Conservation (phyloP, 2,113 vertebrate species). For the Podarcis cretensis region DNA sequence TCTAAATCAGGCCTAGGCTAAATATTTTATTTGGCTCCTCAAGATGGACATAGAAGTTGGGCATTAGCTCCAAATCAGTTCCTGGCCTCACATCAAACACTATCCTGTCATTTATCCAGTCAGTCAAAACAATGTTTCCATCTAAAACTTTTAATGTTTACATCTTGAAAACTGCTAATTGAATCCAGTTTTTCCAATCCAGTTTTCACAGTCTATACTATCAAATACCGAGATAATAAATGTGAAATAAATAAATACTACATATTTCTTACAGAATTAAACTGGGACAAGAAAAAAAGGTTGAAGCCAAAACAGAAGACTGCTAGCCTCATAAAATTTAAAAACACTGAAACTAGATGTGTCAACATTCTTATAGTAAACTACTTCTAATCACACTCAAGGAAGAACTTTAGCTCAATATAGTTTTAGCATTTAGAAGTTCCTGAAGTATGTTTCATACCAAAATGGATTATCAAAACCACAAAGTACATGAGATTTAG, state of each 20-base stretch:
- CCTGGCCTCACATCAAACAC: slow-evolving; percentile 86
- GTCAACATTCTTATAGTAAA: slow-evolving; percentile 58
- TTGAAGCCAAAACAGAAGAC: slow-evolving; percentile 68
- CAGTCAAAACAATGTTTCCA: slow-evolving; percentile 89
- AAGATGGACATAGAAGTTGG: slow-evolving; percentile 75
- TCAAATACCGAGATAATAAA: slow-evolving; percentile 73
- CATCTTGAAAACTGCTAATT: slow-evolving; percentile 83
- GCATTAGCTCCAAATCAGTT: slow-evolving; percentile 82
- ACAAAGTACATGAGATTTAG: slow-evolving; percentile 50
- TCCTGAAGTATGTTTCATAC: slow-evolving; percentile 70
- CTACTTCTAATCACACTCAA: slow-evolving; percentile 46
- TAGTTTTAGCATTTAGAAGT: slow-evolving; percentile 61
- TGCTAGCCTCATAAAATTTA: slow-evolving; percentile 61
- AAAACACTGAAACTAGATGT: slow-evolving; percentile 62
- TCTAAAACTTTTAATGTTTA: slow-evolving; percentile 84
- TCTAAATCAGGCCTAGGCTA: slow-evolving; percentile 81
- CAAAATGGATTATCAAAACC: slow-evolving; percentile 65
- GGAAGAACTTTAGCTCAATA: slow-evolving; percentile 66
- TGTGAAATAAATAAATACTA: slow-evolving; percentile 58
- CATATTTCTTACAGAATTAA: slow-evolving; percentile 58
- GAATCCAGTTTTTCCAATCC: slow-evolving; percentile 77
- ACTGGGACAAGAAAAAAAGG: slow-evolving; percentile 25
- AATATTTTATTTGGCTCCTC: slow-evolving; percentile 91
- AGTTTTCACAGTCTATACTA: slow-evolving; percentile 75
- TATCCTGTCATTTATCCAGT: slow-evolving; percentile 82